Conservation (phyloP, 1,140 invertebrate genomes). For the Cydia pomonella region DNA sequence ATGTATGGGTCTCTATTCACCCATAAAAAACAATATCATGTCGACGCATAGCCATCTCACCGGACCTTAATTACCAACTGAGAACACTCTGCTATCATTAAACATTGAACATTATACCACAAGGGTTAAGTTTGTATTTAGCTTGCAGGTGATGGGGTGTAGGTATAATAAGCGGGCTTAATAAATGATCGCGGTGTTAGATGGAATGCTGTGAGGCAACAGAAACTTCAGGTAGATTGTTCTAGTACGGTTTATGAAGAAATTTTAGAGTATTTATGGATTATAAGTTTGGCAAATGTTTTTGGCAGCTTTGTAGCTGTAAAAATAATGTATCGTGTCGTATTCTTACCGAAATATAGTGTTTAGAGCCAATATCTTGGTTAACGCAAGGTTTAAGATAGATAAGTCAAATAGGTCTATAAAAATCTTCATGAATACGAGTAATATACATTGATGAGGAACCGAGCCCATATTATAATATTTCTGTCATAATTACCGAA, state of each 20-base stretch:
- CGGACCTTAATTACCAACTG: slow-evolving; percentile 68
- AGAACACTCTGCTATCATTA: slow-evolving; percentile 29
- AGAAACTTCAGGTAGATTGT: slow-evolving; percentile 14
- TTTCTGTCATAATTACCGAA: not conserved
- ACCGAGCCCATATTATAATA: too few species aligned
- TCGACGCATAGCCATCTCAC: slow-evolving; percentile 44
- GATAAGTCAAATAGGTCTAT: not conserved
- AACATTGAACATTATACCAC: slow-evolving; percentile 45
- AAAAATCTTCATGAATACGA: not conserved
- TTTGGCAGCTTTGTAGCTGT: not conserved
- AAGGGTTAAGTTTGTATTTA: slow-evolving; percentile 44
- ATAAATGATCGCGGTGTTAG: slow-evolving; percentile 26
- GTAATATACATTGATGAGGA: too few species aligned
- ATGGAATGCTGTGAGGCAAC: slow-evolving; percentile 26
- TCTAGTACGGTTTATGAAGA: slow-evolving; percentile 3
- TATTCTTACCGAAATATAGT: too few species aligned
- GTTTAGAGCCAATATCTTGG: too few species aligned
- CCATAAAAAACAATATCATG: slow-evolving; percentile 76
- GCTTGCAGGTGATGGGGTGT: slow-evolving; percentile 13
- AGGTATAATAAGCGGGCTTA: slow-evolving; percentile 21
- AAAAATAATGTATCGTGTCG: not conserved
- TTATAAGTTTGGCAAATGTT: not conserved
- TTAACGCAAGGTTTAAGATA: not conserved
- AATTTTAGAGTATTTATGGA: not conserved
- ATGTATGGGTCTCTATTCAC: slow-evolving; percentile 71